Conservation (phyloP, 2,797 vertebrate species). For the Peromyscus nudipes region DNA sequence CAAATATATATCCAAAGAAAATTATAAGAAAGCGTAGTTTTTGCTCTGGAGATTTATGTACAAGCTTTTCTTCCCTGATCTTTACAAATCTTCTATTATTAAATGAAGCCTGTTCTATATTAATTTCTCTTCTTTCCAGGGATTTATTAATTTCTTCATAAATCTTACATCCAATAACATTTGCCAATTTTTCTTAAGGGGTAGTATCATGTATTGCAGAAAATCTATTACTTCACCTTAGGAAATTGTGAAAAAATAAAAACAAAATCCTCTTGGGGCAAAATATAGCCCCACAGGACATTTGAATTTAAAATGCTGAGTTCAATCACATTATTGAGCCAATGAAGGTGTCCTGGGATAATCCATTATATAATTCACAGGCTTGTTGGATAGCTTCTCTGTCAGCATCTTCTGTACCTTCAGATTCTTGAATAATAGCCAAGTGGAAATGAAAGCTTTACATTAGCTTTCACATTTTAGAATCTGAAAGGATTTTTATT, state of each 20-base stretch:
- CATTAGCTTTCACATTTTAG: not conserved
- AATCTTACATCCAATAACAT: not conserved
- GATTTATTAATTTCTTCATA: constrained; percentile 20
- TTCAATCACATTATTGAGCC: constrained; percentile 29
- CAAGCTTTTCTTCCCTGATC: not conserved
- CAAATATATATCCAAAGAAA: not conserved
- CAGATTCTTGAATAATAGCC: not conserved
- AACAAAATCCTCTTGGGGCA: not conserved
- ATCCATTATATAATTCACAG: constrained; percentile 9
- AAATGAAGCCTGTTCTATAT: constrained; percentile 51
- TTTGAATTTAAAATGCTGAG: constrained; percentile 30
- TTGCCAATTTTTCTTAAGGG: constrained; percentile 22
- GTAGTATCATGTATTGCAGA: not conserved
- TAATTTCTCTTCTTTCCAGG: constrained; percentile 3
- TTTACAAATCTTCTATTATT: not conserved
- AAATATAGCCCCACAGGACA: constrained; percentile 26
- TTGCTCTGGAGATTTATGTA: constrained; percentile 45
- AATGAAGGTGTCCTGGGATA: not conserved
- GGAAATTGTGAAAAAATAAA: constrained; percentile 53
- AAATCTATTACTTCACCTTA: constrained; percentile 68
- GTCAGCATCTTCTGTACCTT: not conserved
- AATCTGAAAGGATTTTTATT: not conserved
- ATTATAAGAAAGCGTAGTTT: not conserved
- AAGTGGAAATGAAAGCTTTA: not conserved
- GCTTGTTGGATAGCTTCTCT: not conserved